Base-by-base conservation (phyloP, 2,888 invertebrate species). In the Nephrocerus scutellatus region DNA sequence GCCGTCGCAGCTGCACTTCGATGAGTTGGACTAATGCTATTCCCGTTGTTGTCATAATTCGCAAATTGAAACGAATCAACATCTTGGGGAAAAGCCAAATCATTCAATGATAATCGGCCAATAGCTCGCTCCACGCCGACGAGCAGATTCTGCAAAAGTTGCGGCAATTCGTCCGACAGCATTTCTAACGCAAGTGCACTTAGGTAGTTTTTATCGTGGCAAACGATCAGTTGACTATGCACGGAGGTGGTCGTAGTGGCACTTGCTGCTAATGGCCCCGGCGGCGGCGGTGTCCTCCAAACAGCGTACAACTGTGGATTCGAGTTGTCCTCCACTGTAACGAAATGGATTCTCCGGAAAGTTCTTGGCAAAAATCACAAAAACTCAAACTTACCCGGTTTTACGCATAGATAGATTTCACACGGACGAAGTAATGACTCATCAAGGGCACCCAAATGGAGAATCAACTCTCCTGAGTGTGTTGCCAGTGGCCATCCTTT, bases 51-150 rank as follows among this genome's bases (percentile, higher is more conserved):
- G 21, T 25, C 35, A 18, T 45, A 22, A 39, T 45, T 44, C 5
- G 44, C 38, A 37, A 40, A 36, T 19, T 39, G 70, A 45, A 70
- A 66, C 39, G 63, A 58, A 51, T 70, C 71, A 70, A 72, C 36
- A 71, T 71, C 60, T 71, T 75, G 50, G 21, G 79, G 79, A 61
- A 79, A 77, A 44, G 75, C 72, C 39, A 80, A 64, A 51, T 79
- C 79, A 63, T 80, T 80, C 49, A 81, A 62, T 44, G 76, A 75
- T 47, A 82, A 75, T 44, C 80, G 71, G 55, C 78, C 78, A 55
- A 82, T 78, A 49, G 78, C 79, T 43, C 77, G 75, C 63, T 82
- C 82, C 36, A 82, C 79, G 41, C 79, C 77, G 36, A 82, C 75
- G 33, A 82, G 69, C 36, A 82, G 69, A 55, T 74, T 78, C 57